Evolutionary conservation across 1,140 invertebrate genomes (phyloP).

Genomic region (Thalassaphorura encarpata): DNA sequence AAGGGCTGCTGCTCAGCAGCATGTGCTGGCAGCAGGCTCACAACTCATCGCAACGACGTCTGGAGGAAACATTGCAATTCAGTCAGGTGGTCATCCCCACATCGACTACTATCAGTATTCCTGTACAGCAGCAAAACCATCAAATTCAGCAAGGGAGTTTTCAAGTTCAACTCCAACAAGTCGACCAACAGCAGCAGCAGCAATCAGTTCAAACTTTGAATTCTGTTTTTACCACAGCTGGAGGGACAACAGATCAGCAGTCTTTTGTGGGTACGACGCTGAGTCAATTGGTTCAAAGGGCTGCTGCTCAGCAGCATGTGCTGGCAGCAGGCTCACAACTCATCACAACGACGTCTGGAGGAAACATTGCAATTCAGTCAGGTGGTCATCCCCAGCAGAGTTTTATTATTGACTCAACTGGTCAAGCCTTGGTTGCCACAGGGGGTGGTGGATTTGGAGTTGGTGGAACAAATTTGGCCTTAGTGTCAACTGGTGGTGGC

Average conservation of each 20-base stretch:
- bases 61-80: slow-evolving; percentile 3
- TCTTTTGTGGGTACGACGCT: no score
- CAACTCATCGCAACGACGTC: not conserved
- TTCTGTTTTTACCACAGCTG: not conserved
- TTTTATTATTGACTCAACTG: slow-evolving; percentile 6
- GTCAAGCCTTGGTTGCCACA: slow-evolving; percentile 1
- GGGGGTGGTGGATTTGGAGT: slow-evolving; percentile 2
- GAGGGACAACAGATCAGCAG: not conserved
- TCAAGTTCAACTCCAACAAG: not conserved
- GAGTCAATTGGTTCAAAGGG: not conserved
- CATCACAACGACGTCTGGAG: not conserved
- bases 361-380: not conserved
- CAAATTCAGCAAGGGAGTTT: not conserved
- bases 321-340: not conserved
- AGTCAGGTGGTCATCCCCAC: slow-evolving; percentile 24
- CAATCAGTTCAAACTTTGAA: not conserved
- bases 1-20: not conserved
- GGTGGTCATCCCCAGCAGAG: not conserved
- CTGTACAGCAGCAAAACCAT: not conserved
- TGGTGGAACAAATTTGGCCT: slow-evolving; percentile 17
- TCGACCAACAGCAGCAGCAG: not conserved
- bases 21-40: not conserved
- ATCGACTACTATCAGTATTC: not conserved
- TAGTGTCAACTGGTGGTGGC: slow-evolving; percentile 27
- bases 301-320: slow-evolving; percentile 9